A percentile compares a stretch with the other conserved stretches of the same genome.
These are phyloP conservation scores for Odocoileus hemionus DNA, from an alignment of 2,113 vertebrate genomes.

Conservation along the genomic window DNA sequence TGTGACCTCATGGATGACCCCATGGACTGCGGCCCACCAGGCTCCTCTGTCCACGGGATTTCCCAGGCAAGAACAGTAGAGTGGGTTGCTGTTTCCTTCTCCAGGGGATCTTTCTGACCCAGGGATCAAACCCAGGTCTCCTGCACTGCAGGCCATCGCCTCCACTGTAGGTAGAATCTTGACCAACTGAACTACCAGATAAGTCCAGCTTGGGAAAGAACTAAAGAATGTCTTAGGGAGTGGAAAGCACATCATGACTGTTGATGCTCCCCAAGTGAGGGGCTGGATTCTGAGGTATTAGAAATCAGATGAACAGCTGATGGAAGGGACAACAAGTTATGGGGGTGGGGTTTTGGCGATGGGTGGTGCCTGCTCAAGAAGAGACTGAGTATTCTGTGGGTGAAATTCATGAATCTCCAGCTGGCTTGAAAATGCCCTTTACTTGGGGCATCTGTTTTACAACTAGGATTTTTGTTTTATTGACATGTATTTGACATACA, in stretches of 20 bases:
- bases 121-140: too few species aligned
- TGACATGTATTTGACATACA: not conserved
- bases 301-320: not conserved
- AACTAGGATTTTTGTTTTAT: not conserved
- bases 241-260: not conserved
- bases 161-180: not conserved
- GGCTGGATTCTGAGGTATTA: not conserved
- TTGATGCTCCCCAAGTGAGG: not conserved
- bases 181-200: not conserved
- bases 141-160: not conserved
- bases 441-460: not conserved
- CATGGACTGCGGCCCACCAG: not conserved
- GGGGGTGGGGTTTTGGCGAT: not conserved
- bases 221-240: not conserved
- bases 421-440: not conserved
- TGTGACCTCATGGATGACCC: not conserved
- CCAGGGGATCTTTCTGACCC: not conserved
- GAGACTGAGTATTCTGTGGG: not conserved
- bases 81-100: not conserved
- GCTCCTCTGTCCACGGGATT: not conserved
- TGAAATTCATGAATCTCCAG: not conserved
- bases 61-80: not conserved
- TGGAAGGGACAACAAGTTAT: not conserved
- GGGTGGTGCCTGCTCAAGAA: not conserved
- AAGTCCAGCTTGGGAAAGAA: not conserved